Evolutionary conservation across 2,113 vertebrate species (phyloP), one percentile per base, ranked within the genome.

Genomic region (Cynoglossus semilaevis): DNA sequence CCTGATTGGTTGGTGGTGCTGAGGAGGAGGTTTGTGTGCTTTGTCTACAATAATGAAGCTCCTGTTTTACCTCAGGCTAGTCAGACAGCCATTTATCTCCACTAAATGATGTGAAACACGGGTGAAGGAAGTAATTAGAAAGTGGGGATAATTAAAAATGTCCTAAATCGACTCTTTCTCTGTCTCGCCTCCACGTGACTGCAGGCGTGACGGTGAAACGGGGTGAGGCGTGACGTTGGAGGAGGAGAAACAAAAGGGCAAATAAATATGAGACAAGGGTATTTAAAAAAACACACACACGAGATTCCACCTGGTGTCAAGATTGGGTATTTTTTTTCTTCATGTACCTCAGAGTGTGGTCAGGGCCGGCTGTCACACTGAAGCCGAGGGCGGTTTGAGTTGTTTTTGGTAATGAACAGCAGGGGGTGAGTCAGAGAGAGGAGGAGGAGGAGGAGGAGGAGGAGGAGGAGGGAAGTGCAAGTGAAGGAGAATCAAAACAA

Each of bases 1-100:
- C 54, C 51, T 37, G 57, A 51, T 61, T 56, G 62, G 65, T 72
- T 85, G 80, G 67, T 79, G 72, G 57, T 69, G 56, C 17, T 62
- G 70, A 56, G 70, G 77, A 65, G 74, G 67, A 66, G 45, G 47
- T 47, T 74, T 29, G 63, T 54, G 60, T 50, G 68, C 81, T 87
- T 87, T 87, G 83, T 86, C 77, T 85, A 66, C 70, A 83, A 85
- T 80, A 88, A 86, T 85, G 85, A 88, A 85, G 47, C 81, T 72
- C 51, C 51, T 1, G 50, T 14, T 18, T 80, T 63, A 80, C 83
- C 82, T 72, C 66, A 61, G 51, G 76, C 83, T 50, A 82, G 46
- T 35, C 70, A 85, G 72, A 83, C 58, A 70, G 62, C 79, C 85
- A 80, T 82, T 88, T 83, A 83, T 85, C 78, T 79, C 52, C 37